Evolutionary conservation across 2,888 invertebrate species (phyloP).

Genomic region (Pristionchus maxplancki): DNA sequence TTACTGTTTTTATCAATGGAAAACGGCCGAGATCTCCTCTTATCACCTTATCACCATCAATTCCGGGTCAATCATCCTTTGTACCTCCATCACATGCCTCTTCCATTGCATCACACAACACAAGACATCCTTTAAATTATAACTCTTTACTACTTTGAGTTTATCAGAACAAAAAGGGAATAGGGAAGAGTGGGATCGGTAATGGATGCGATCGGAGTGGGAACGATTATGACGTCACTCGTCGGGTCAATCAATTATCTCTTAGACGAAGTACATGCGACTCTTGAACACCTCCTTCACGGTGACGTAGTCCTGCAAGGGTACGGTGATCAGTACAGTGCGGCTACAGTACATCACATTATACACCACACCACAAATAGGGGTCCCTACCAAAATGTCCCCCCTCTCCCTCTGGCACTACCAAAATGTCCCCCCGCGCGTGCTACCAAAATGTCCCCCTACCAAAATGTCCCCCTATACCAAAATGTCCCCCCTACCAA

Average conservation of each 20-base stretch:
- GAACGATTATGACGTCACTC: conserved; percentile 2
- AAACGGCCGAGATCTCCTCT: neutral
- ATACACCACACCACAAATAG: no score
- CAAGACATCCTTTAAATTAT: neutral
- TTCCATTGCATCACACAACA: neutral
- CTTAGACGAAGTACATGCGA: conserved; percentile 69
- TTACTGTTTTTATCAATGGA: neutral
- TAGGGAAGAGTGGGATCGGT: conserved; percentile 47
- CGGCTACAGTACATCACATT: neutral
- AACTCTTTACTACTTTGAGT: conserved; percentile 39
- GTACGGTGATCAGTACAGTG: neutral
- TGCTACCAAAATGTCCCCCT: no score
- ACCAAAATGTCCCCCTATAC: no score
- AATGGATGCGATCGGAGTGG: conserved; percentile 34
- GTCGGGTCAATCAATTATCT: neutral
- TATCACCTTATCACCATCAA: neutral
- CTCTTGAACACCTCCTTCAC: conserved; percentile 69
- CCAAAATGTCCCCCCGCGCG: no score
- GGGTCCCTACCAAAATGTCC: no score
- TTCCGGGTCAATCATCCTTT: neutral
- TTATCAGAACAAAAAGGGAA: conserved; percentile 49
- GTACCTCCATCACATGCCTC: neutral
- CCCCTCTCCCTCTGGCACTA: no score
- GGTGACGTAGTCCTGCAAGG: conserved; percentile 69
- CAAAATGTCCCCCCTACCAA: no score